Base-by-base conservation (phyloP, 2,888 invertebrate genomes). In the Hemithea aestivaria region DNA sequence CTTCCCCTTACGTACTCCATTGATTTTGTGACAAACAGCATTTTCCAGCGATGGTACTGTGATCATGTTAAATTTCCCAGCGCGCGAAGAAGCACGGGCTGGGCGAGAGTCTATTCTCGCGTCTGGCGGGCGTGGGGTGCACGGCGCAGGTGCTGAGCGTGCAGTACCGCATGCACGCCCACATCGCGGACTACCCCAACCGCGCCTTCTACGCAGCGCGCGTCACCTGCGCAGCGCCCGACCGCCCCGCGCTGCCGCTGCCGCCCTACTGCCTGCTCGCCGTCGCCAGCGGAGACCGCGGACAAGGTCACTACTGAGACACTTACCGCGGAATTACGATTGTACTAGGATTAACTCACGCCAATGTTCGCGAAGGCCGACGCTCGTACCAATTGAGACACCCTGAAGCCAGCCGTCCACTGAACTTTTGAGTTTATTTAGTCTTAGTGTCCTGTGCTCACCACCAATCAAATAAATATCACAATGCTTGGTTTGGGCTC, bases 131-230 rank as follows among this genome's bases (percentile, higher is more conserved):
- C 7, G 88, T 92, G 55, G 83, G 88, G 1, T 88, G 89, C 54
- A 84, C 92, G 35, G 82, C 85, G 35, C 62, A 63, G 1, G 74
- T 90, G 53, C 78, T 95, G 20, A 82, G 88, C 48, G 87, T 78
- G 1, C 97, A 97, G 71, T 96, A 96, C 74, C 89, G 97, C 47
- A 97, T 97, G 97, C 93, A 94, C 53, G 88, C 90, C 1, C 91
- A 92, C 35, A 96, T 97, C 51, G 92, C 92, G 1, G 77, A 83
- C 37, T 97, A 94, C 88, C 96, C 97, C 1, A 95, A 93, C 73
- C 73, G 84, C 22, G 89, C 88, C 27, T 93, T 94, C 73, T 95
- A 96, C 66, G 80, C 75, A 27, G 88, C 88, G 5, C 73, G 66
- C 45, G 73, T 94, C 30, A 58, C 51, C 27, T 82, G 70, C 35